Conservation (phyloP, 1,140 invertebrate genomes). For the Onthophagus taurus region DNA sequence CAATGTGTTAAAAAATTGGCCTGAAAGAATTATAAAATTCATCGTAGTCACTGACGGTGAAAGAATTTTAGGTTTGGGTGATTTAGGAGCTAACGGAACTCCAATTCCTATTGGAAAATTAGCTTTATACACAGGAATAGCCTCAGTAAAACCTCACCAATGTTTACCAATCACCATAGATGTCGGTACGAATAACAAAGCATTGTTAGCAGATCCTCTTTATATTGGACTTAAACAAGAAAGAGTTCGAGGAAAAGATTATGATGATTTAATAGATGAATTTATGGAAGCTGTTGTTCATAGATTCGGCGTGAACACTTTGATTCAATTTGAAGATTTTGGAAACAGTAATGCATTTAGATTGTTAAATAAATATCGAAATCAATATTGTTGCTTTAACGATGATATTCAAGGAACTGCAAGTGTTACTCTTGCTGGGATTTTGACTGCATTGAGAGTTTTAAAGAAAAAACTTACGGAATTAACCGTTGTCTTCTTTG, state of each 20-base stretch:
- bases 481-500: constrained; percentile 82
- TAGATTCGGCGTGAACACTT: constrained; percentile 69
- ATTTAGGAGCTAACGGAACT: constrained; percentile 90
- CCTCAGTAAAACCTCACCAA: constrained; percentile 86
- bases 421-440: constrained; percentile 80
- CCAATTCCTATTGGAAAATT: constrained; percentile 93
- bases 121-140: constrained; percentile 83
- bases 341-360: constrained; percentile 84
- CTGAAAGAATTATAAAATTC: constrained; percentile 82
- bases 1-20: constrained; percentile 85
- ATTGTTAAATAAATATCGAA: constrained; percentile 73
- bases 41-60: constrained; percentile 94
- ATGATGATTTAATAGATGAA: constrained; percentile 93
- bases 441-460: constrained; percentile 72
- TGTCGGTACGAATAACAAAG: constrained; percentile 85
- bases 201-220: constrained; percentile 73
- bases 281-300: constrained; percentile 88
- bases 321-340: constrained; percentile 94
- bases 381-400: constrained; percentile 87
- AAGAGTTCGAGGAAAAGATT: constrained; percentile 68
- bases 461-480: constrained; percentile 68
- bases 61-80: constrained; percentile 85
- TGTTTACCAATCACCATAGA: constrained; percentile 87
- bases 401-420: constrained; percentile 93
- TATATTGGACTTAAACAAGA: constrained; percentile 86